Evolutionary conservation across 2,797 vertebrate genomes (phyloP).

Genomic region (Vireo griseus): DNA sequence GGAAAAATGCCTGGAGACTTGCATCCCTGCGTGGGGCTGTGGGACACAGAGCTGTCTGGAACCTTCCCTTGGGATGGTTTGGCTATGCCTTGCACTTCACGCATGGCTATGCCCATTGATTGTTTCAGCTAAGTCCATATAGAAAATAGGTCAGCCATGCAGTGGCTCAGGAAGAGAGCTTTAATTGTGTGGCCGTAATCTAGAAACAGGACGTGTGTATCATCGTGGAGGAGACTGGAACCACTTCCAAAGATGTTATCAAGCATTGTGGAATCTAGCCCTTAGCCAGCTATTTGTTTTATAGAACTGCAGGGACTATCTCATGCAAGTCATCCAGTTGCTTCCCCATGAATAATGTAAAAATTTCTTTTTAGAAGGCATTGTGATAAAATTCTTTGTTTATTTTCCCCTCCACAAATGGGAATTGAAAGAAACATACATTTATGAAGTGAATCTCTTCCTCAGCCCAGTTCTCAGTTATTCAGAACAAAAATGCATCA

Average conservation of each 20-base stretch:
- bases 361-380: not conserved
- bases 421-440: not conserved
- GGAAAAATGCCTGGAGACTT: not conserved
- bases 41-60: not conserved
- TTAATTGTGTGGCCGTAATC: not conserved
- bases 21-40: not conserved
- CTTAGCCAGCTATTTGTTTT: not conserved
- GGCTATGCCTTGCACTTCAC: not conserved
- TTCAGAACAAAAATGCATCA: not conserved
- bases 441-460: not conserved
- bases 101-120: constrained; percentile 28
- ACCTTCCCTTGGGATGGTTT: not conserved
- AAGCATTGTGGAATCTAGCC: not conserved
- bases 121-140: not conserved
- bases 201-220: not conserved
- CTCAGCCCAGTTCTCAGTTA: not conserved
- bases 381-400: not conserved
- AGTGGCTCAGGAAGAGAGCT: constrained; percentile 11
- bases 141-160: constrained; percentile 53
- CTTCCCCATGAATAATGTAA: not conserved
- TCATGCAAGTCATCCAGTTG: not conserved
- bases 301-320: not conserved
- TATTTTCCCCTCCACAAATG: not conserved
- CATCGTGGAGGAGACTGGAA: not conserved
- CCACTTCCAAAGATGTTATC: constrained; percentile 15